Evolutionary conservation across 2,888 invertebrate species (phyloP).

Genomic region (Andrena marginata): DNA sequence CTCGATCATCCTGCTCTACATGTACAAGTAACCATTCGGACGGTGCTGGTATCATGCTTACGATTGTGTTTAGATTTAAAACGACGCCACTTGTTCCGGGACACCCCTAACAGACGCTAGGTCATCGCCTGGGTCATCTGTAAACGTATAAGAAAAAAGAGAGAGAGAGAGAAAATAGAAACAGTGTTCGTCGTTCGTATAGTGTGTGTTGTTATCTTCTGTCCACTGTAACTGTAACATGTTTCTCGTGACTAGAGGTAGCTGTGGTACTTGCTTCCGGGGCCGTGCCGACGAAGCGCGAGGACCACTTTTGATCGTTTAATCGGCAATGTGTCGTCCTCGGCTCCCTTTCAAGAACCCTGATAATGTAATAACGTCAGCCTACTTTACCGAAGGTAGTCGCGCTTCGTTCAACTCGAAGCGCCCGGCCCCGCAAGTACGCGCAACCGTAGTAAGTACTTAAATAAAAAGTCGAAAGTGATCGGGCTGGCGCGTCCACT

Average conservation of each 20-base stretch:
- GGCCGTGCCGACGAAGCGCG: conserved; percentile 13
- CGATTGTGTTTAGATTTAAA: conserved; percentile 69
- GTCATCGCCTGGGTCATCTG: conserved; percentile 62
- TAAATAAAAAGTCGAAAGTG: background rate
- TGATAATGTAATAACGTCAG: too few relatives aligned
- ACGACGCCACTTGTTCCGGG: conserved; percentile 60
- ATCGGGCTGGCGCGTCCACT: conserved; percentile 27
- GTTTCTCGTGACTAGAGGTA: conserved; percentile 46
- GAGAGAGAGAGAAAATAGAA: conserved; percentile 9
- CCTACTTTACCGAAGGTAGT: background rate
- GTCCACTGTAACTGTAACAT: conserved; percentile 54
- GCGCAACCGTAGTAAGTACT: conserved; percentile 35
- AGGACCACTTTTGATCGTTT: background rate
- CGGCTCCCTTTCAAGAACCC: background rate
- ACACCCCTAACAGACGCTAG: conserved; percentile 65
- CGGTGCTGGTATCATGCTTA: conserved; percentile 26
- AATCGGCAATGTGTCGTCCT: background rate
- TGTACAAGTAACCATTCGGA: conserved; percentile 73
- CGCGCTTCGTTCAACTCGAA: background rate
- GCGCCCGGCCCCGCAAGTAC: conserved; percentile 36
- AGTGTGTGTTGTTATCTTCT: conserved; percentile 57
- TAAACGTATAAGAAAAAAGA: conserved; percentile 47
- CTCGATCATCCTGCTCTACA: conserved; percentile 78
- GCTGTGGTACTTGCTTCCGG: conserved; percentile 25
- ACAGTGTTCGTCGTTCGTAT: conserved; percentile 63